These are phyloP conservation scores for Megaceryle alcyon DNA, from an alignment of 2,797 vertebrate species.

Conservation along the genomic window DNA sequence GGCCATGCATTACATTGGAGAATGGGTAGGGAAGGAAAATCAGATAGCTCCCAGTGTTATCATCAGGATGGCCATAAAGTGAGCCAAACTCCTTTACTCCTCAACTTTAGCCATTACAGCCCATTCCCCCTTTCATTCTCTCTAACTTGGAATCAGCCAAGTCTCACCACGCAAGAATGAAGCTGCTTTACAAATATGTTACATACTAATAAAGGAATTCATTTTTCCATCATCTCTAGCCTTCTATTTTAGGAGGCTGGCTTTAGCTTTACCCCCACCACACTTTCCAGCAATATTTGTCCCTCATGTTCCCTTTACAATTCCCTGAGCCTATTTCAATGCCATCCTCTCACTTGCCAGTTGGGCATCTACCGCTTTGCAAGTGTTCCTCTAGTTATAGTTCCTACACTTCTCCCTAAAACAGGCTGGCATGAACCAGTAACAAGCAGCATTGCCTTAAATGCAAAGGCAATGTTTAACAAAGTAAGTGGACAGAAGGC, in stretches of 20 bases:
- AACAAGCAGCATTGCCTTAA: not conserved
- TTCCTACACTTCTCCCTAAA: not conserved
- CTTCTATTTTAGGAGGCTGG: not conserved
- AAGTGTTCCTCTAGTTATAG: not conserved
- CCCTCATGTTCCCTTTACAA: not conserved
- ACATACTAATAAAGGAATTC: slow-evolving; percentile 14
- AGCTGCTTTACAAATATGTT: not conserved
- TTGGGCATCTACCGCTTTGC: not conserved
- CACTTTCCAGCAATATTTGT: not conserved
- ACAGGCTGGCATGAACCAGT: not conserved
- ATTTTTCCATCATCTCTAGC: not conserved
- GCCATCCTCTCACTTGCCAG: not conserved
- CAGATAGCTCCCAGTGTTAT: not conserved
- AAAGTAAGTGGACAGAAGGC: not conserved
- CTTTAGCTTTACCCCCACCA: not conserved
- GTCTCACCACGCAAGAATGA: not conserved
- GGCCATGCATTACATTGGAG: not conserved
- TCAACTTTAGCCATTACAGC: not conserved
- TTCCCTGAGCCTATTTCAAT: not conserved
- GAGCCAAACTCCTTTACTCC: not conserved
- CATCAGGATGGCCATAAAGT: not conserved
- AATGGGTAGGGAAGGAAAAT: not conserved
- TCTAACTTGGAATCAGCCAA: not conserved
- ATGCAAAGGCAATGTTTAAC: not conserved
- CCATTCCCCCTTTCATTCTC: not conserved